Conservation (phyloP, 2,113 vertebrate species). For the Egretta garzetta region DNA sequence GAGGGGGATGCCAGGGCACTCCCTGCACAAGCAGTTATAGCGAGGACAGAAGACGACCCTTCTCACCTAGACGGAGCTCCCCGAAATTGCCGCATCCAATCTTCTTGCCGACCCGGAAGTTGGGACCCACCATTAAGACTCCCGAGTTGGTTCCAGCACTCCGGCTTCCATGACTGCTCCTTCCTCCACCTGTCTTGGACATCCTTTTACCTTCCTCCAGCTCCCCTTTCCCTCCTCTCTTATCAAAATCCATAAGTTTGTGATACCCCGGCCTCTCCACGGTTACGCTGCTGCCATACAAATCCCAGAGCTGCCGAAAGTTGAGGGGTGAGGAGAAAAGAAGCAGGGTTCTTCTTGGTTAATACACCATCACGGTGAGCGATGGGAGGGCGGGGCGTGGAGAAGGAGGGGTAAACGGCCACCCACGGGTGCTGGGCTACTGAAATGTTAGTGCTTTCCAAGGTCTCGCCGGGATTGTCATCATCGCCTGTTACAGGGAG, state of each 20-base stretch:
- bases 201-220: conserved; percentile 90
- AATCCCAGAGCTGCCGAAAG: conserved; percentile 85
- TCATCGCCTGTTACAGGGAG: conserved; percentile 20
- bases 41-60: background rate
- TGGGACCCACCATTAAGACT: conserved; percentile 96
- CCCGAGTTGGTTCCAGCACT: conserved; percentile 87
- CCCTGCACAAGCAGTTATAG: background rate
- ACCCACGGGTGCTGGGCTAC: conserved; percentile 60
- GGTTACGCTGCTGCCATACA: conserved; percentile 94
- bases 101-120: conserved; percentile 97
- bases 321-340: conserved; percentile 57
- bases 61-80: conserved; percentile 93
- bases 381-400: background rate
- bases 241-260: conserved; percentile 99
- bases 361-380: conserved; percentile 67
- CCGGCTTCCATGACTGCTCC: conserved; percentile 80
- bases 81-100: conserved; percentile 97
- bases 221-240: conserved; percentile 95
- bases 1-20: background rate
- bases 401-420: conserved; percentile 10
- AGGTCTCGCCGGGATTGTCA: background rate
- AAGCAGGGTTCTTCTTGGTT: conserved; percentile 37
- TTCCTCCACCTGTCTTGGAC: conserved; percentile 80
- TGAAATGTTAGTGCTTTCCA: conserved; percentile 7
- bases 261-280: conserved; percentile 99